Evolutionary conservation across 64 coral and sea anemone species (phyloP).

Genomic region (Stylophora pistillata): DNA sequence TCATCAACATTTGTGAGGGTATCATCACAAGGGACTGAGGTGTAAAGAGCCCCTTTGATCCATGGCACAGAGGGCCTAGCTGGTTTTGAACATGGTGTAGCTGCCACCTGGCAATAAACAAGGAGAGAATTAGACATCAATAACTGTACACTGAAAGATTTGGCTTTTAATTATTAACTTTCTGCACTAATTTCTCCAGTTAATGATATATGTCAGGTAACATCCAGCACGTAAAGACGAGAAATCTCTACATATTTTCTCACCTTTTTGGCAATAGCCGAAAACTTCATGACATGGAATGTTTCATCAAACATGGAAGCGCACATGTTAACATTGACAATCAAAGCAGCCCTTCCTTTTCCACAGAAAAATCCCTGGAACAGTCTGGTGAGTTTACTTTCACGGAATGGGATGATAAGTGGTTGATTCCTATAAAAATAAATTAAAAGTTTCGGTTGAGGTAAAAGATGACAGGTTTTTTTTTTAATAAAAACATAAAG

Average conservation of each 20-base stretch:
- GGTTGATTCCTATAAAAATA: conserved; percentile 57
- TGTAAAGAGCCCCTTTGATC: conserved; percentile 64
- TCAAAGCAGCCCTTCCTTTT: conserved; percentile 84
- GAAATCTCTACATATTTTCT: too few species aligned
- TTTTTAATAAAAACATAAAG: too few species aligned
- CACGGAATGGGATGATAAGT: conserved; percentile 88
- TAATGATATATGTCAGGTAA: too few species aligned
- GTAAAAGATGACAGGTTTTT: too few species aligned
- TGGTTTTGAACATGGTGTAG: conserved; percentile 21
- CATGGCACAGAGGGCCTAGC: conserved; percentile 59
- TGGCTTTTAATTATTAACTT: too few species aligned
- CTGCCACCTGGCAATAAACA: too few species aligned
- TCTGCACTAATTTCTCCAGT: too few species aligned
- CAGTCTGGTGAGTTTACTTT: conserved; percentile 89
- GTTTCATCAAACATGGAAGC: conserved; percentile 87
- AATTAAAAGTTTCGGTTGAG: too few species aligned
- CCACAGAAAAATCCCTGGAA: conserved; percentile 91
- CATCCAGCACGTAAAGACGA: too few species aligned
- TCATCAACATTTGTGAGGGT: background rate
- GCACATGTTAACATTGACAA: conserved; percentile 94
- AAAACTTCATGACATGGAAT: conserved; percentile 83
- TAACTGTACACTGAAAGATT: too few species aligned
- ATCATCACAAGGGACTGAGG: conserved; percentile 14
- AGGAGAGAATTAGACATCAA: too few species aligned
- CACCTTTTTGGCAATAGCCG: conserved; percentile 95